These are phyloP conservation scores for Pterostichus madidus DNA, from an alignment of 2,888 invertebrate genomes.

Conservation along the genomic window DNA sequence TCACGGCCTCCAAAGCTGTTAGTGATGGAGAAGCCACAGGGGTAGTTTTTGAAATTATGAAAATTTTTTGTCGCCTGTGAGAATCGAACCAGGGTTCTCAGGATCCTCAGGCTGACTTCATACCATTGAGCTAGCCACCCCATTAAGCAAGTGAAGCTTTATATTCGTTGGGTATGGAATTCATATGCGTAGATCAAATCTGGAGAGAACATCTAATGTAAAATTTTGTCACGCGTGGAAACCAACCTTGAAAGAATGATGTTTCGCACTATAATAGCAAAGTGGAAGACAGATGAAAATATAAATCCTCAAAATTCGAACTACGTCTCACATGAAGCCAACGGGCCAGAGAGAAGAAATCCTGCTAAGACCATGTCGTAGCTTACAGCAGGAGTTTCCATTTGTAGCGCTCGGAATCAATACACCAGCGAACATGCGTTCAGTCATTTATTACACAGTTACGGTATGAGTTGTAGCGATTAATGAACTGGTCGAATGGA, in stretches of 20 bases:
- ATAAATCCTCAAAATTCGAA: neutral
- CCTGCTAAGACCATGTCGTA: neutral
- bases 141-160: no score
- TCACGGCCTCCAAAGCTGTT: no score
- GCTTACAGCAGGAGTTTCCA: neutral
- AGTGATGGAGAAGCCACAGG: no score
- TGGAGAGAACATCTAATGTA: constrained; percentile 28
- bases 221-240: neutral
- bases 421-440: constrained; percentile 52
- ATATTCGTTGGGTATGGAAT: neutral
- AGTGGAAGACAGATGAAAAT: constrained; percentile 38
- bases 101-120: no score
- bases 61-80: no score
- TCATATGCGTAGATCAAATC: constrained; percentile 13
- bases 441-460: constrained; percentile 48
- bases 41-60: no score
- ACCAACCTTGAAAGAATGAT: constrained; percentile 23
- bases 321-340: neutral
- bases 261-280: constrained; percentile 43
- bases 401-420: constrained; percentile 48
- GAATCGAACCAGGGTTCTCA: no score
- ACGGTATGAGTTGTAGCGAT: constrained; percentile 37
- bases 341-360: neutral
- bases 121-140: no score
- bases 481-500: constrained; percentile 49